Percentiles rank a stretch among this genome's conserved stretches.
Conservation (phyloP, 2,888 invertebrate genomes). For the Leptinotarsa tumamoca region DNA sequence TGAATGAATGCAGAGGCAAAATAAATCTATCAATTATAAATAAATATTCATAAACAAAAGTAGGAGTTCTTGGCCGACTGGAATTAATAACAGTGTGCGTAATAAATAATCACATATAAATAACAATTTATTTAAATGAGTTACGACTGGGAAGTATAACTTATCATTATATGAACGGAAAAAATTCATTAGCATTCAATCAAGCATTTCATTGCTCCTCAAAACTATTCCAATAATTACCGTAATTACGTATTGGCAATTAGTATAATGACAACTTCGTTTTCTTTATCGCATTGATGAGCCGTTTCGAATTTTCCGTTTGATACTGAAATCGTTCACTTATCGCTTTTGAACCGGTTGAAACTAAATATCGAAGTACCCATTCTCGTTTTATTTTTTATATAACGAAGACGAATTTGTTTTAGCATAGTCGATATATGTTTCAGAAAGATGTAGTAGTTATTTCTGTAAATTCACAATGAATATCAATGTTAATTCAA, state of each 20-base stretch:
- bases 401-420: neutral
- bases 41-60: constrained; percentile 7
- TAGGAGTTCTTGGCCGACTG: constrained; percentile 3
- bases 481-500: no score
- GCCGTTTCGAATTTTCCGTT: neutral
- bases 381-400: neutral
- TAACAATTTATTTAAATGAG: constrained; percentile 33
- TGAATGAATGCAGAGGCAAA: neutral
- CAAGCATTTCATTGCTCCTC: constrained; percentile 23
- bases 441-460: no score
- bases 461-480: no score
- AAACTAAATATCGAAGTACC: neutral
- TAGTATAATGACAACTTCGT: constrained; percentile 1
- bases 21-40: constrained; percentile 7
- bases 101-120: constrained; percentile 26
- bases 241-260: constrained; percentile 12
- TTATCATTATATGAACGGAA: constrained; percentile 25
- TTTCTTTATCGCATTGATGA: constrained; percentile 11
- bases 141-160: constrained; percentile 31
- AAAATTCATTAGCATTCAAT: constrained; percentile 29
- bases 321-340: neutral
- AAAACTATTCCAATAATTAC: constrained; percentile 35
- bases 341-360: neutral
- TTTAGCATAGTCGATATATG: no score
- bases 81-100: constrained; percentile 9